Base-by-base conservation (phyloP, 1,140 invertebrate genomes). In the Papilio helenus region DNA sequence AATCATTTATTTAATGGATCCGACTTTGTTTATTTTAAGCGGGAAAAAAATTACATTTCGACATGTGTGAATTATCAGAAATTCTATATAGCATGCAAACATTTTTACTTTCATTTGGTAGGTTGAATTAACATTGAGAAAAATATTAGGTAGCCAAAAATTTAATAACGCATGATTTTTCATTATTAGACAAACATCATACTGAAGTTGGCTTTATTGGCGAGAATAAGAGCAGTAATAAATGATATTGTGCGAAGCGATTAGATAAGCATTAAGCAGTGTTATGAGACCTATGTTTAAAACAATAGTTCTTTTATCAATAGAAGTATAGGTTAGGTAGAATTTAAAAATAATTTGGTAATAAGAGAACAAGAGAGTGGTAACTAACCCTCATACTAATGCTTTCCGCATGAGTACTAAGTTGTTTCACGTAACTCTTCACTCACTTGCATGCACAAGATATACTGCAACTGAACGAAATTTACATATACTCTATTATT, bases 301-400 rank as follows among this genome's bases (percentile, higher is more conserved):
- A 61, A 12, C 8, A 26, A 26, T 9, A 26, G 18, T 23, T 23
- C 14, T 61, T 23, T 26, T 26, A 18, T 68, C 8, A 10, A 55
- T 39, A 18, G 16, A 51, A 51, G 10, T 29, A 16, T 65, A 65
- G 44, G 16, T 49, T 2, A 23, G 8, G 20, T 39, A 39, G 34
- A 8, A 39, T 8, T 39, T 39, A 2, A 72, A 73, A 7, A 73
- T 23, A 26, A 77, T 16, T 16, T 42, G n/a, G 76, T 58, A 74
- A 55, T 73, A 86, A 85, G 85, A 91, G 92, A 92, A 89, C 88
- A 91, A 88, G 86, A 82, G 81, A 85, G 85, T 79, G 89, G 82
- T 83, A 80, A 91, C 91, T 93, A 93, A 92, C 90, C 89, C 86
- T 91, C 90, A 91, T 90, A 92, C 83, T 93, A 92, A 92, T 79